Percentiles rank a stretch among this genome's conserved stretches.
Conservation (phyloP, 2,113 vertebrate species). For the Elaphurus davidianus region DNA sequence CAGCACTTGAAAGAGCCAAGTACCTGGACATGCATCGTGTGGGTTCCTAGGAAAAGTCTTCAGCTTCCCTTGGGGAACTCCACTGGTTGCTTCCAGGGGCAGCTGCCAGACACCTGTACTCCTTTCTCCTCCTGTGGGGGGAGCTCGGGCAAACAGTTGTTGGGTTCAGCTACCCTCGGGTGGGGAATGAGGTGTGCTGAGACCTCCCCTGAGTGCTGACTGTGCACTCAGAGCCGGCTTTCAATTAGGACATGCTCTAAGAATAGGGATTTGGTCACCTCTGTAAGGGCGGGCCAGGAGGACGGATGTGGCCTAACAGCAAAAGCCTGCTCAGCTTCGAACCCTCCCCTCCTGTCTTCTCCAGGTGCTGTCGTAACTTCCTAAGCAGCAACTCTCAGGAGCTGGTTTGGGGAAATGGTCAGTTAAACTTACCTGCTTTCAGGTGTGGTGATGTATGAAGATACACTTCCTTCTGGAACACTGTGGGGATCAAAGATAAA, state of each 20-base stretch:
- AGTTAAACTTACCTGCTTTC: constrained; percentile 76
- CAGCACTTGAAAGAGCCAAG: not conserved
- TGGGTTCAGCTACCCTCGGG: not conserved
- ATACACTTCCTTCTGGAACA: constrained; percentile 79
- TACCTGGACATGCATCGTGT: not conserved
- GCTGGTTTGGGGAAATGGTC: not conserved
- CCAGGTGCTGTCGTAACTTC: not conserved
- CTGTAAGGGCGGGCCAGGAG: not conserved
- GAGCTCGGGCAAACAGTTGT: not conserved
- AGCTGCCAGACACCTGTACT: not conserved
- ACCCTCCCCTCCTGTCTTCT: not conserved
- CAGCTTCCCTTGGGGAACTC: not conserved
- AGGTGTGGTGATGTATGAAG: constrained; percentile 82
- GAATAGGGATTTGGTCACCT: constrained; percentile 10
- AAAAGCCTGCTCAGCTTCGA: not conserved
- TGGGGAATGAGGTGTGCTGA: not conserved
- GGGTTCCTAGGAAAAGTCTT: not conserved
- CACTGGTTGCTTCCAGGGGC: not conserved
- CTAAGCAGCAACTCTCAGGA: not conserved
- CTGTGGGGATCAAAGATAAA: constrained; percentile 56
- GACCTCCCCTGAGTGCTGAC: not conserved
- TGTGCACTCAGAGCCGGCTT: not conserved
- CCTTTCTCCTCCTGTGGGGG: not conserved
- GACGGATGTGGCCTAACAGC: not conserved
- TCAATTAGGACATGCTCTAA: constrained; percentile 9